A percentile compares a stretch with the other conserved stretches of the same genome.
Evolutionary conservation across 35 echinoderm and acorn worm genomes (phyloP).

Genomic region (Holothuria glaberrima): DNA sequence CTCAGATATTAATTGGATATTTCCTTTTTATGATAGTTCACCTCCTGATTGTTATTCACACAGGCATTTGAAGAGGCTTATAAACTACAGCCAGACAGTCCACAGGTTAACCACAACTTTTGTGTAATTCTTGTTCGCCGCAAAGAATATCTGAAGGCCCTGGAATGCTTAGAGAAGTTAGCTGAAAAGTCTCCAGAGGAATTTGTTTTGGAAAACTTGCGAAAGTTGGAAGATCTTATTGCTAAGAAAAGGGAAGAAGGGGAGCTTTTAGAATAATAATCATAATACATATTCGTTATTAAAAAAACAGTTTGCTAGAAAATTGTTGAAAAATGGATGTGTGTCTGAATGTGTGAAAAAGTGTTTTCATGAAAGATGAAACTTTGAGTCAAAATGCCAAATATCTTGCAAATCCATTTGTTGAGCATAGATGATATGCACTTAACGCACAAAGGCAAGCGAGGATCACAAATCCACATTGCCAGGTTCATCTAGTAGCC

Average conservation of each 20-base stretch:
- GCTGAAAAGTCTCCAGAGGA: neutral
- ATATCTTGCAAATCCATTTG: no score
- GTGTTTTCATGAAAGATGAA: no score
- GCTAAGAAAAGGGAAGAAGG: conserved; percentile 1
- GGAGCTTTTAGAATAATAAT: neutral
- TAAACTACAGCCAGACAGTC: neutral
- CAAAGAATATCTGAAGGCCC: conserved; percentile 1
- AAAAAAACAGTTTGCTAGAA: no score
- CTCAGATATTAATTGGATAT: neutral
- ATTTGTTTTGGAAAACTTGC: neutral
- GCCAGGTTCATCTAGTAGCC: no score
- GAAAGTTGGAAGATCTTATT: conserved; percentile 20
- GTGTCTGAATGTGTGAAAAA: no score
- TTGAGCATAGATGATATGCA: no score
- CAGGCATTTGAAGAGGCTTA: conserved; percentile 28
- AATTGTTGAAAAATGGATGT: no score
- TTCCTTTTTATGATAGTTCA: neutral
- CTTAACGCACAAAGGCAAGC: no score
- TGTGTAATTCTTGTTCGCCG: conserved; percentile 27
- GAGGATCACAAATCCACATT: no score
- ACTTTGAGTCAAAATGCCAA: no score
- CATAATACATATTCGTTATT: no score
- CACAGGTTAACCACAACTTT: conserved; percentile 40
- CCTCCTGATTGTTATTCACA: neutral
- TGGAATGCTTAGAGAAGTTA: neutral